Evolutionary conservation across 2,888 invertebrate species (phyloP), one percentile per base, ranked within the genome.

Genomic region (Archips xylosteana): DNA sequence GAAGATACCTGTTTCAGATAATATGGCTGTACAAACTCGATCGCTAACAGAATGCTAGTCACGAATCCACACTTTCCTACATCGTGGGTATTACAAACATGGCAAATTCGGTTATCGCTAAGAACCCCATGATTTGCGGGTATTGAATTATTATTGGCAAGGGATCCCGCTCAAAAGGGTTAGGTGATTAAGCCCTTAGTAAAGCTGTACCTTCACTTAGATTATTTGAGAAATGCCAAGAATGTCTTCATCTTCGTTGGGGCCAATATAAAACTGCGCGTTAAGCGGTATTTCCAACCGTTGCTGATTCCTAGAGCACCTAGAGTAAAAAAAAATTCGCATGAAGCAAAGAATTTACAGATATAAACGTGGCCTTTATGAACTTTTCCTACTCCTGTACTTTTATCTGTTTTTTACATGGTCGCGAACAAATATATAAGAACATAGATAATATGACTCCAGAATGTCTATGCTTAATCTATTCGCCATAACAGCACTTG

Each of bases 121-220:
- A 76, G 77, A 77, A 78, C 77, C 80, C 82, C 83, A 85, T 87
- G 87, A 89, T 90, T 88, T 87, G 84, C 83, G 87, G 83, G 85
- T 89, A 89, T 89, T 89, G 86, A 89, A 90, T 91, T 87, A 88
- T 86, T 84, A 87, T 85, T 87, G 75, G 77, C 64, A 88, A 83
- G 82, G 82, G 86, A 42, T 80, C 82, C 81, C 81, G 75, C 81
- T 82, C 79, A 78, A 82, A 85, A 86, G 86, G 87, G 89, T 87
- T 81, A 81, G 83, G 84, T 87, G 88, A 90, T 90, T 90, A 88
- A 87, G 84, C 85, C 87, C 80, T 83, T 84, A 83, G 83, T 79
- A 83, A 82, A 83, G 81, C 86, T 83, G 82, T 82, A 81, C 81
- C 74, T 82, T 81, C 85, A 82, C 83, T 87, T 82, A 83, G 80